Evolutionary conservation across 2,113 vertebrate species (phyloP).

Genomic region (Apeltes quadracus): DNA sequence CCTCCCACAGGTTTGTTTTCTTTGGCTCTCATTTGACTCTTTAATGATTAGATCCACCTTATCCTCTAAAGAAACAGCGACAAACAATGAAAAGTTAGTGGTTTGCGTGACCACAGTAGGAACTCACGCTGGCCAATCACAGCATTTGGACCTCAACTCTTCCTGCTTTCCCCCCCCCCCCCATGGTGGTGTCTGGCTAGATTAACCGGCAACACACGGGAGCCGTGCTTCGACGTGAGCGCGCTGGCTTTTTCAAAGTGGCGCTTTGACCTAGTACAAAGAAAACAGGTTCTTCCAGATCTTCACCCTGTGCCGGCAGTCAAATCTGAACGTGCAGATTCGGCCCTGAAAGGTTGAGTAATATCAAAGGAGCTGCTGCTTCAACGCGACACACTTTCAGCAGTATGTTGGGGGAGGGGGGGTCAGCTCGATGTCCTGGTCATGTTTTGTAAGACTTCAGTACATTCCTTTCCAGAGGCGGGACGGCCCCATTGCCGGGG

Average conservation of each 20-base stretch:
- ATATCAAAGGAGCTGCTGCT: background rate
- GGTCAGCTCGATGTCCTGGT: conserved; percentile 3
- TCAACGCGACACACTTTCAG: too few species aligned
- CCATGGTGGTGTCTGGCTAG: background rate
- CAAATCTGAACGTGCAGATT: background rate
- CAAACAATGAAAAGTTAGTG: background rate
- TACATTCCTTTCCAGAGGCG: conserved; percentile 68
- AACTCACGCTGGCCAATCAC: background rate
- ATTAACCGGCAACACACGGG: background rate
- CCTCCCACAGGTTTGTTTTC: background rate
- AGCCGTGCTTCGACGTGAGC: background rate
- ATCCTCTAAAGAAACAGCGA: background rate
- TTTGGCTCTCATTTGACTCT: background rate
- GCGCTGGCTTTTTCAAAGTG: background rate
- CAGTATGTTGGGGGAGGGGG: background rate
- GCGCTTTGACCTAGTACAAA: background rate
- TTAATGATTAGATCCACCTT: background rate
- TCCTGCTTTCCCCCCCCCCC: background rate
- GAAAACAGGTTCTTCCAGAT: conserved; percentile 11
- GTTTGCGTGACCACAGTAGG: background rate
- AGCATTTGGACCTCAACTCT: background rate
- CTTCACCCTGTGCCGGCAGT: background rate
- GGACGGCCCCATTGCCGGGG: conserved; percentile 60
- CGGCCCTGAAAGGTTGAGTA: background rate
- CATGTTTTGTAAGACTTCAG: conserved; percentile 28